Evolutionary conservation across 2,113 vertebrate genomes (phyloP), one percentile per base, ranked within the genome.

Genomic region (Ailurus styani): DNA sequence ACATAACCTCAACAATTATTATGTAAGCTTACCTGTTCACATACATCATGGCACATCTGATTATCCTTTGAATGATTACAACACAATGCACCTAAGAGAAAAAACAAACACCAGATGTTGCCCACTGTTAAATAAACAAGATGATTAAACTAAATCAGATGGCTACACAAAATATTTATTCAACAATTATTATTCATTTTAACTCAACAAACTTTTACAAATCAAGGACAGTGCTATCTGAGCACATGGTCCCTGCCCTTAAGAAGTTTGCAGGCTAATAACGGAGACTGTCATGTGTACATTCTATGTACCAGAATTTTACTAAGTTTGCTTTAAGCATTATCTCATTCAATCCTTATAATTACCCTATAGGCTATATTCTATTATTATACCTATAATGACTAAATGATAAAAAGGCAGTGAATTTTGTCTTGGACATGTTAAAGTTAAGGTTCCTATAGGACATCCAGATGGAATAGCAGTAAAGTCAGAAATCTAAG

Each of bases 1-100:
- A 93, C 0, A 68, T 75, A 75, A 37, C 21, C 10, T 55, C 31
- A 55, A 52, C 7, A 83, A 89, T 20, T 90, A 88, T 62, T 60
- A 96, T 92, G 50, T 27, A 64, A 96, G 81, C 98, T 98, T 99
- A 99, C 99, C 99, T 99, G 99, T 94, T 99, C 99, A 98, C 99
- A 99, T 60, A 99, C 99, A 98, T 99, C 99, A 97, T 98, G 99
- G 96, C 99, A 99, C 98, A 99, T 99, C 60, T 99, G 99, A 93
- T 98, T 98, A 90, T 99, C 99, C 31, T 99, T 99, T 94, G 99
- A 99, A 98, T 99, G 99, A 87, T 99, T 99, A 99, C 99, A 99
- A 98, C 99, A 99, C 97, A 99, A 98, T 34, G 99, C 98, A 98
- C 99, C 99, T 99, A 98, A n/a, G 4, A 95, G 90, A 81, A 94